A percentile compares a stretch with the other conserved stretches of the same genome.
phyloP scores from a whole-genome alignment of 1,140 invertebrate genomes.

The Brachionus sp. region DNA sequence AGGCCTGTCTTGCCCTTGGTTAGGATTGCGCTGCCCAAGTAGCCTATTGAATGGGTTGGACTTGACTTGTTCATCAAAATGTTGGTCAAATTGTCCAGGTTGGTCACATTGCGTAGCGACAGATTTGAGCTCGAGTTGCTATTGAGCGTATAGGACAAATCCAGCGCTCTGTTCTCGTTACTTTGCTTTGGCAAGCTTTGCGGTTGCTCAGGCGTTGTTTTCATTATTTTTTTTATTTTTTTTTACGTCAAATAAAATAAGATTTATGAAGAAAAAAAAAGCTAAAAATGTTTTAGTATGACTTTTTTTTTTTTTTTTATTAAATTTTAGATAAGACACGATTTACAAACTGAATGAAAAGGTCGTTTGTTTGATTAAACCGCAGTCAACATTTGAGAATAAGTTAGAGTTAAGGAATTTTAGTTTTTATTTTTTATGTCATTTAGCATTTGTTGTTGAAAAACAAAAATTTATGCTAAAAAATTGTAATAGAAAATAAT shows the following conservation, averaged over 20 bases:
- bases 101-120: background rate
- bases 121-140: slow-evolving; percentile 2
- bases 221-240: slow-evolving; percentile 17
- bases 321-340: background rate
- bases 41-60: slow-evolving; percentile 6
- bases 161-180: background rate
- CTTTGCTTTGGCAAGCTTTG: background rate
- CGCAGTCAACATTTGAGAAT: slow-evolving; percentile 9
- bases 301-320: background rate
- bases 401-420: background rate
- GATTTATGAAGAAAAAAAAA: background rate
- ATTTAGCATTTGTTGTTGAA: slow-evolving; percentile 5
- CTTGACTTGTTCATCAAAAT: slow-evolving; percentile 6
- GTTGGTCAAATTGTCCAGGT: background rate
- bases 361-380: slow-evolving; percentile 32
- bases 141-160: background rate
- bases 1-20: slow-evolving; percentile 44
- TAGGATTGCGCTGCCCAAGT: slow-evolving; percentile 33
- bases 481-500: background rate
- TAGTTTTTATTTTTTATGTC: background rate
- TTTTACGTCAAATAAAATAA: background rate
- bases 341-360: background rate
- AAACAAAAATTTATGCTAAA: background rate
- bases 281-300: too few relatives aligned
- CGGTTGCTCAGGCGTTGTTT: background rate